Base-by-base conservation (phyloP, 2,797 vertebrate species). In the Philypnodon macrostomus region DNA sequence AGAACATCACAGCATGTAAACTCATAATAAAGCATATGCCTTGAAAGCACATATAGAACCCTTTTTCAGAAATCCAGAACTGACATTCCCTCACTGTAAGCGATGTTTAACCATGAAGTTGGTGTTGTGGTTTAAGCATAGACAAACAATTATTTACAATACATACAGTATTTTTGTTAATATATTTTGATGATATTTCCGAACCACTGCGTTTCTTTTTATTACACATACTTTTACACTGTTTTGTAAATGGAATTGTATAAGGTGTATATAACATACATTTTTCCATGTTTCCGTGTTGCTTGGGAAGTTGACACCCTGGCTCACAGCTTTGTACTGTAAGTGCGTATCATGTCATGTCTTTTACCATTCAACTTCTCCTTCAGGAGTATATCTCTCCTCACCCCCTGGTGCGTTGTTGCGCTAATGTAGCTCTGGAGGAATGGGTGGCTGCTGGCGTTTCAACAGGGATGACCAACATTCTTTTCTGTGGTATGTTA, bases 381-480 rank as follows among this genome's bases (percentile, higher is more conserved):
- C 47, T 48, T 45, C 55, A 53, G 63, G 41, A 37, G 19, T 49
- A 16, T 48, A n/a, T 30, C 47, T 37, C 54, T 49, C 12, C 18
- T 16, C 2, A 11, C 11, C 41, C 27, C 41, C 11, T 13, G 17
- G 40, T 63, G 57, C 53, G 56, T 24, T 51, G 47, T 58, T 23
- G 47, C 36, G 38, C 47, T 70, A 65, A 67, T 54, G 33, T 30
- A 15, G 35, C 40, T 27, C 30, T 26, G 0, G 45, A 59, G 51
- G 55, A 49, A 41, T 29, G 41, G 31, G 17, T 51, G 52, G 29
- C 31, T 70, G 58, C 45, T 1, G 32, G 34, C 45, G 36, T 60
- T 79, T 73, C 47, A 82, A 81, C 70, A 68, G 54, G 67, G 69
- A 65, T 73, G 62, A 77, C 75, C 67, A 76, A 36, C 67, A 77